phyloP scores from a whole-genome alignment of 2,113 vertebrate genomes.

The Upupa epops region DNA sequence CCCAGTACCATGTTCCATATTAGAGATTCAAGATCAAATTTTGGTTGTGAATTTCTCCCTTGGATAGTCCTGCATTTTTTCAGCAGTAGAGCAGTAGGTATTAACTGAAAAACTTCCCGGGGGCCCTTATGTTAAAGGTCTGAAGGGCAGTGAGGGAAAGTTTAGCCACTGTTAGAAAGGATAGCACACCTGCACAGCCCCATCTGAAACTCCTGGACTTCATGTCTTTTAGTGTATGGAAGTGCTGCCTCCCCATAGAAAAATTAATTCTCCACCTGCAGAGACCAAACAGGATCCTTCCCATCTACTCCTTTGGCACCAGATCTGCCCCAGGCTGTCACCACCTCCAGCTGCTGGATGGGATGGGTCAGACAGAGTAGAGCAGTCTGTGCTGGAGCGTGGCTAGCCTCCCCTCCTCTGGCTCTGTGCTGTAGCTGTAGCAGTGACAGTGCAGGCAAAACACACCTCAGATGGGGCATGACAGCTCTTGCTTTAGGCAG shows the following conservation, averaged over 20 bases:
- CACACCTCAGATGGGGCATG: neutral
- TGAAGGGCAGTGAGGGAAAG: neutral
- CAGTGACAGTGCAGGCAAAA: neutral
- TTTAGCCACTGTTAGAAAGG: neutral
- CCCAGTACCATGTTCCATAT: neutral
- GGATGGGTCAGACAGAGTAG: rapidly evolving
- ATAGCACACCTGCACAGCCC: neutral
- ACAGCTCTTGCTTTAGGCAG: neutral
- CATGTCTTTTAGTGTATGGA: rapidly evolving
- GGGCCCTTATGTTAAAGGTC: neutral
- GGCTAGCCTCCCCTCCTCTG: neutral
- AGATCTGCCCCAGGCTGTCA: neutral
- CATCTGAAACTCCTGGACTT: neutral
- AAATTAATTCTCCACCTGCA: neutral
- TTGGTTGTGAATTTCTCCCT: neutral
- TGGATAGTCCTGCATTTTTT: neutral
- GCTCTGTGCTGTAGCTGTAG: neutral
- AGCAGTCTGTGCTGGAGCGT: neutral
- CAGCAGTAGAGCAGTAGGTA: neutral
- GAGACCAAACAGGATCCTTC: neutral
- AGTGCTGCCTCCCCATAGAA: neutral
- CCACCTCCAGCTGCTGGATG: neutral
- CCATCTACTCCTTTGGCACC: neutral
- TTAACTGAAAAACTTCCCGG: neutral
- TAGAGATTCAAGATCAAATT: neutral